A percentile compares a stretch with the other conserved stretches of the same genome.
Evolutionary conservation across 2,797 vertebrate genomes (phyloP).

Genomic region (Simalia tracyae): DNA sequence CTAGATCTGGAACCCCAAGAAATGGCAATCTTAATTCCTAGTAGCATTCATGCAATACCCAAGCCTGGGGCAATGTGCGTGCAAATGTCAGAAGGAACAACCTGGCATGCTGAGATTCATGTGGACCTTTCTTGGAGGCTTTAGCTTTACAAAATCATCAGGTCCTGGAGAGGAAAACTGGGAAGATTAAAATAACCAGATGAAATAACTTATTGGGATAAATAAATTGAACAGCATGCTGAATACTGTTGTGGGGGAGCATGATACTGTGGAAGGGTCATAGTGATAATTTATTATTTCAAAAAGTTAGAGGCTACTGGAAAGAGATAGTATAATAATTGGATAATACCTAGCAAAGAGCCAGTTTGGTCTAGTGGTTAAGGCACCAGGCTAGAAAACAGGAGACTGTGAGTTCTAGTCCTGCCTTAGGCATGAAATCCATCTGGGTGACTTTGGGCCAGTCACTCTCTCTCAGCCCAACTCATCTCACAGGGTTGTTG

Average conservation of each 20-base stretch:
- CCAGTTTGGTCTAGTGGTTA: too few relatives aligned
- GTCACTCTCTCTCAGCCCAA: too few relatives aligned
- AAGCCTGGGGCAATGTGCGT: neutral
- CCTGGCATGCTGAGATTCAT: neutral
- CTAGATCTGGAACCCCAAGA: neutral
- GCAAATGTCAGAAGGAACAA: neutral
- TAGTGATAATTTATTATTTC: neutral
- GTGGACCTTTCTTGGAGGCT: slow-evolving; percentile 10
- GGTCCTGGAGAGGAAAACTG: neutral
- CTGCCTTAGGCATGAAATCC: too few relatives aligned
- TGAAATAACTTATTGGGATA: slow-evolving; percentile 15
- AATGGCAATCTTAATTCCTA: neutral
- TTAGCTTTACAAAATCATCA: slow-evolving; percentile 5
- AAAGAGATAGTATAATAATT: neutral
- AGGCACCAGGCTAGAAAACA: too few relatives aligned
- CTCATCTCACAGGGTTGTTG: too few relatives aligned
- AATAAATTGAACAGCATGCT: neutral
- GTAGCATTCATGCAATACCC: neutral
- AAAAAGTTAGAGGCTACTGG: neutral
- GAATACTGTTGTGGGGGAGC: rapidly evolving
- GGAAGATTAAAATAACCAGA: slow-evolving; percentile 15
- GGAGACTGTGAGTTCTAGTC: too few relatives aligned
- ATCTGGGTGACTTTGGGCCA: too few relatives aligned
- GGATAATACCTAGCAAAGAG: slow-evolving; percentile 13
- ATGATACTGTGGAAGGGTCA: neutral